Conservation (phyloP, 2,888 invertebrate species). For the Acanthosoma haemorrhoidale region DNA sequence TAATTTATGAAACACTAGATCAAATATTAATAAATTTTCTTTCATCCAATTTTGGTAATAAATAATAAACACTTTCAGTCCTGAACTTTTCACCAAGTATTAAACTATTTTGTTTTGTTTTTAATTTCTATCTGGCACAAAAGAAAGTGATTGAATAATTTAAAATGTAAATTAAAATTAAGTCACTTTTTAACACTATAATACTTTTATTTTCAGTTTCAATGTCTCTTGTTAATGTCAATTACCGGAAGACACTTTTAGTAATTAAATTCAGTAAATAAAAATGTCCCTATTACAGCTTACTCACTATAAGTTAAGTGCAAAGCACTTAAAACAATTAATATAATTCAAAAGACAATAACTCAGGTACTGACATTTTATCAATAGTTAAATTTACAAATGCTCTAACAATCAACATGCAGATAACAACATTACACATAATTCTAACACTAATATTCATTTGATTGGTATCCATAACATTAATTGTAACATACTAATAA, state of each 20-base stretch:
- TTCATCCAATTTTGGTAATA: not conserved
- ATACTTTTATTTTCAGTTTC: not conserved
- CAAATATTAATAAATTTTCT: not conserved
- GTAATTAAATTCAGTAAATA: no score
- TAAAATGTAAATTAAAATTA: not conserved
- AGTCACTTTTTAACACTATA: not conserved
- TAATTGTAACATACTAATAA: no score
- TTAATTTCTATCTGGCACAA: not conserved
- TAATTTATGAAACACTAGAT: constrained; percentile 7
- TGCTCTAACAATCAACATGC: not conserved
- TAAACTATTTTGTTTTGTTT: no score
- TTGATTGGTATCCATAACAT: no score
- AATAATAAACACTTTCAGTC: not conserved
- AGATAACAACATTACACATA: no score
- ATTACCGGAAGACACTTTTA: no score
- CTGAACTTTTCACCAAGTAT: not conserved
- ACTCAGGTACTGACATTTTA: not conserved
- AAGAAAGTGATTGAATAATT: not conserved
- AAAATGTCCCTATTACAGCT: not conserved
- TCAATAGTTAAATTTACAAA: not conserved
- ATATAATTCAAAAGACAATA: not conserved
- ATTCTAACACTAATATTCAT: no score
- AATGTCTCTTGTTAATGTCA: no score
- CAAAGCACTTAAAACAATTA: not conserved
- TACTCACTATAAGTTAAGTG: not conserved